Evolutionary conservation across 2,797 vertebrate genomes (phyloP), one percentile per base, ranked within the genome.

Genomic region (Podargus strigoides): DNA sequence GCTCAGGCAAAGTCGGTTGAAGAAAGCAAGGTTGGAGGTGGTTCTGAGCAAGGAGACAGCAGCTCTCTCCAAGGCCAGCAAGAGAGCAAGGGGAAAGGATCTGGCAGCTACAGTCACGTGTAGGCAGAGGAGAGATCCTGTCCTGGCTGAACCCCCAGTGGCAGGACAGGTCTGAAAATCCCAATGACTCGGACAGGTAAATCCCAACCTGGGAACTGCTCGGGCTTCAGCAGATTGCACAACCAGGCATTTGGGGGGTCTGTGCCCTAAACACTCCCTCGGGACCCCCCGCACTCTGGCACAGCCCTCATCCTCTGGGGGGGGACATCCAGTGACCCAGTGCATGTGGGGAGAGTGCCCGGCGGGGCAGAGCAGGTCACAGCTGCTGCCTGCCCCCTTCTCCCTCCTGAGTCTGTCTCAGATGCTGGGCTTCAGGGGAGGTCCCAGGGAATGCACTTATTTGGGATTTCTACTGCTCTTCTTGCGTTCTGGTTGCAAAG

Each of bases 271-370:
- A 42, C 2, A 27, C 3, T 28, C 24, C 0, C 47, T 21, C 11
- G 3, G 20, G 47, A 12, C 47, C 23, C 36, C 39, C n/a, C 7
- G 1, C 37, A 47, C 14, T 52, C 36, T 37, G 7, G 3, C 20
- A 2, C 23, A 3, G 8, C 52, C 56, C 53, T 39, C 1, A 0
- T 72, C 39, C 26, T 7, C 50, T 11, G 2, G 60, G 18, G n/a
- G 10, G 44, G 17, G 14, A 6, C 1, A 1, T 41, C 24, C 34
- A 9, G 3, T 49, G 12, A 16, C 30, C 26, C 20, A 12, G 26
- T 58, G 6, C 3, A 1, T 34, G 17, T 24, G 41, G 28, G n/a
- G 41, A 58, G 63, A 42, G 80, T 3, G n/a, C 52, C 70, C 23
- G 62, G 36, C 7, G 22, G 64, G 37, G 75, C 21, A 18, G 44